Evolutionary conservation across 2,888 invertebrate species (phyloP).

Genomic region (Andrena marginata): DNA sequence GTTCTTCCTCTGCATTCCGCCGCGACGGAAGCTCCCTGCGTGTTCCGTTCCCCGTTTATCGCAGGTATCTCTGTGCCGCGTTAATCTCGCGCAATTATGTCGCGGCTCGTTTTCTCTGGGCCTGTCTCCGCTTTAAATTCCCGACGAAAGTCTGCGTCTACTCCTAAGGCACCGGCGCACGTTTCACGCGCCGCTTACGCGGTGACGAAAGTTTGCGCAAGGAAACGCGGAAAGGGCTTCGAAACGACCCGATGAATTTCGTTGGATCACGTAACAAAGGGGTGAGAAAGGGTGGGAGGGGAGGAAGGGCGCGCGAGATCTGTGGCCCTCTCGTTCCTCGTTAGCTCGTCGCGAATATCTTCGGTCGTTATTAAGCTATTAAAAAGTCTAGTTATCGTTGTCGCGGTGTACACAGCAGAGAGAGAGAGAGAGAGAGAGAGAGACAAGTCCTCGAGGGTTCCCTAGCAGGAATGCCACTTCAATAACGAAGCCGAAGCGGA

Average conservation of each 20-base stretch:
- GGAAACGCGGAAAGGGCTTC: background rate
- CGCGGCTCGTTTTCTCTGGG: background rate
- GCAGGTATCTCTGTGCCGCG: background rate
- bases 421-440: too few relatives aligned
- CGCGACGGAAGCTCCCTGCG: too few relatives aligned
- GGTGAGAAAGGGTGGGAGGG: background rate
- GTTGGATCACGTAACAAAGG: background rate
- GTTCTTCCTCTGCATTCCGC: conserved; percentile 13
- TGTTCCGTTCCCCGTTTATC: conserved; percentile 14
- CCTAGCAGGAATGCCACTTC: conserved; percentile 72
- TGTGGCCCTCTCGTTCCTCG: conserved; percentile 29
- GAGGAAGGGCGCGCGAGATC: background rate
- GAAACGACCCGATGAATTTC: conserved; percentile 27
- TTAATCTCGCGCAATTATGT: conserved; percentile 6
- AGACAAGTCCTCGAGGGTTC: conserved; percentile 68
- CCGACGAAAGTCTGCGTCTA: background rate
- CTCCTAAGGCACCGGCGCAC: too few relatives aligned
- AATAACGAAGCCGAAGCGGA: conserved; percentile 74
- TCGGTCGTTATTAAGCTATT: conserved; percentile 69
- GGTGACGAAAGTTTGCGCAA: background rate
- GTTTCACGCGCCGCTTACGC: background rate
- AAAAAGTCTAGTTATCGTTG: conserved; percentile 70
- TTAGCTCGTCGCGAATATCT: conserved; percentile 55
- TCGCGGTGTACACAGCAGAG: conserved; percentile 50
- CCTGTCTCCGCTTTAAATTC: background rate